phyloP scores from a whole-genome alignment of 2,888 invertebrate species.

The Nomada hirtipes region DNA sequence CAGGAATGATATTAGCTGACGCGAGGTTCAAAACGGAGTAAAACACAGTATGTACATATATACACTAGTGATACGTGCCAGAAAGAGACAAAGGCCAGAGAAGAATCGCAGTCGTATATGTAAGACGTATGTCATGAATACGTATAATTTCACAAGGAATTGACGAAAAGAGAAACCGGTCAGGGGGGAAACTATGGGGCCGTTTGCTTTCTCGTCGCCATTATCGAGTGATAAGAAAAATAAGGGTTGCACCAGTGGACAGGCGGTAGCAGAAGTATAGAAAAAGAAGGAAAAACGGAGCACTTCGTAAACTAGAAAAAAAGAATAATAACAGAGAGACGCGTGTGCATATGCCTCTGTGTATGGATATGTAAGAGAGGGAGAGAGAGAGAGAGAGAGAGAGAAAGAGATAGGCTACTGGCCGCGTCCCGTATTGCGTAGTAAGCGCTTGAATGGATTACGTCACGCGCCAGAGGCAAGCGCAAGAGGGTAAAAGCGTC shows the following conservation, averaged over 20 bases:
- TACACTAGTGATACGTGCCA: too few species aligned
- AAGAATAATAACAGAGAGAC: background rate
- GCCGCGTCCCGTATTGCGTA: conserved; percentile 77
- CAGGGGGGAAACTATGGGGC: background rate
- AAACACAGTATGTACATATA: too few species aligned
- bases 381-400: background rate
- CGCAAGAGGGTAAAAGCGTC: conserved; percentile 65
- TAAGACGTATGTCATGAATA: background rate
- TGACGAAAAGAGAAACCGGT: conserved; percentile 23
- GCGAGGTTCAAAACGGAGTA: too few species aligned
- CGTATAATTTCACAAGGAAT: background rate
- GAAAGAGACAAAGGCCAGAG: conserved; percentile 6
- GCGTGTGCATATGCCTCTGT: too few species aligned
- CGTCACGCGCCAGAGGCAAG: conserved; percentile 74
- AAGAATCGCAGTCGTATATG: background rate
- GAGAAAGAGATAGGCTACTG: conserved; percentile 30
- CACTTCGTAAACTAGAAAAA: background rate
- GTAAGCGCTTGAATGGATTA: conserved; percentile 81
- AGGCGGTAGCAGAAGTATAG: background rate
- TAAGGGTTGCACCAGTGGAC: conserved; percentile 15
- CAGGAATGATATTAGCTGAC: too few species aligned
- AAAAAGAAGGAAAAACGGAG: background rate
- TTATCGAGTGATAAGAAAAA: conserved; percentile 27
- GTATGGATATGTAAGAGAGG: background rate
- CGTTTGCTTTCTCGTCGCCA: conserved; percentile 35